Conservation (phyloP, 64 coral and sea anemone species). For the Anthopleura sola region DNA sequence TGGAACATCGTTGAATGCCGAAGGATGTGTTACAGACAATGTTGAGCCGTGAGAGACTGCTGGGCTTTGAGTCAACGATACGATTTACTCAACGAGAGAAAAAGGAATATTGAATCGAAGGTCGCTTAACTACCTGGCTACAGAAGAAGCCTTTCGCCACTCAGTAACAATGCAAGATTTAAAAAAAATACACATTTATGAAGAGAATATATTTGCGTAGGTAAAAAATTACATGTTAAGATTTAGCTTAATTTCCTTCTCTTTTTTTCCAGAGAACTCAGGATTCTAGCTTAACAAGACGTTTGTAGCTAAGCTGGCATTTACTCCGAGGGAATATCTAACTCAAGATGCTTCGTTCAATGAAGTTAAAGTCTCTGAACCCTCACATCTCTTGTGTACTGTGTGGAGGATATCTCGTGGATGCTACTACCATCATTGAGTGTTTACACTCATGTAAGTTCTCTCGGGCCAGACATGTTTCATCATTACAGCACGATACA, state of each 20-base stretch:
- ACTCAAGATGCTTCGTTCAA: conserved; percentile 36
- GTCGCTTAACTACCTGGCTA: too few species aligned
- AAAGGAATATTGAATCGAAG: too few species aligned
- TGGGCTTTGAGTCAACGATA: too few species aligned
- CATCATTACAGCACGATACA: conserved; percentile 73
- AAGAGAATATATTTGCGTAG: too few species aligned
- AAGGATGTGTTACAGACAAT: too few species aligned
- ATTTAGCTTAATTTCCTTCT: background rate
- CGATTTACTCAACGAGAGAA: too few species aligned
- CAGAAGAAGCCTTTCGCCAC: too few species aligned
- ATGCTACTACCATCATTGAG: conserved; percentile 50
- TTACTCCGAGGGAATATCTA: background rate
- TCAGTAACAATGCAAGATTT: too few species aligned
- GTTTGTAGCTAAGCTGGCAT: background rate
- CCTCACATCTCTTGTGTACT: conserved; percentile 53
- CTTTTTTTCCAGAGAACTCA: background rate
- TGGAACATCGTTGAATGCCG: too few species aligned
- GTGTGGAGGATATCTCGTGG: conserved; percentile 63
- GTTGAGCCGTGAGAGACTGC: too few species aligned
- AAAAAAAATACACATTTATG: too few species aligned
- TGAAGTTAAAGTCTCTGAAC: conserved; percentile 58
- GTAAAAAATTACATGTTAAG: too few species aligned
- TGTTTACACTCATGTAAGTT: conserved; percentile 63
- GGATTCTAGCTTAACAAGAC: background rate
- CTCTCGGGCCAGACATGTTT: conserved; percentile 17